Base-by-base conservation (phyloP, 2,888 invertebrate genomes). In the Torymus aiolomorphi region DNA sequence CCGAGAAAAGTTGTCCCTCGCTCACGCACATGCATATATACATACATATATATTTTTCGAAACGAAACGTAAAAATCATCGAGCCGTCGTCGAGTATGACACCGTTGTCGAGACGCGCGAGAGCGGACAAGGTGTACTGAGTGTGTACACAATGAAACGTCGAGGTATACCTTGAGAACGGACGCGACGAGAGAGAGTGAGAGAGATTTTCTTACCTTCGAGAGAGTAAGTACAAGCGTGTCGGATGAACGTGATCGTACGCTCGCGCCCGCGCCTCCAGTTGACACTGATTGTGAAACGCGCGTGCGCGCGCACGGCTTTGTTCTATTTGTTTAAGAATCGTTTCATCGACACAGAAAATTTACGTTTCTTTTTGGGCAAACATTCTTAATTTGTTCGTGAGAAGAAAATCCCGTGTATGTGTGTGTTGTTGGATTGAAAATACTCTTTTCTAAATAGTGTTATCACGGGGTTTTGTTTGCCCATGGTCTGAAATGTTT, bases 221-320 rank as follows among this genome's bases (percentile, higher is more conserved):
- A 42, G 42, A 42, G 42, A 42, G 42, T 42, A 67, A 71, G 69
- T 67, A 63, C 66, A 69, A 78, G 77, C 42, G 63, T 75, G 61
- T 31, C 31, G 59, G 70, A 81, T 62, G 72, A 61, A 71, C 72
- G 66, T 51, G 72, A 80, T 71, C 72, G 56, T 42, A 42, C 42
- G 42, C 42, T 0, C 42, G 42, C 42, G 42, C 42, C 42, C 42
- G 42, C 42, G 42, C 42, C 42, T 71, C 31, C 67, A 80, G 80
- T 80, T 80, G 76, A 80, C 80, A 76, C 76, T 80, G 72, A 76
- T 80, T 80, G 80, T 61, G 76, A 80, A 80, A 80, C 66, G 5
- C 8, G 42, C 42, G 42, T 3, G 24, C 3, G 3, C 24, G 24
- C 31, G 31, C n/a, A n/a, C 8, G 72, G 20, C 31, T 67, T 67